These are phyloP conservation scores for Micromesistius poutassou DNA, from an alignment of 2,797 vertebrate species.

Conservation along the genomic window DNA sequence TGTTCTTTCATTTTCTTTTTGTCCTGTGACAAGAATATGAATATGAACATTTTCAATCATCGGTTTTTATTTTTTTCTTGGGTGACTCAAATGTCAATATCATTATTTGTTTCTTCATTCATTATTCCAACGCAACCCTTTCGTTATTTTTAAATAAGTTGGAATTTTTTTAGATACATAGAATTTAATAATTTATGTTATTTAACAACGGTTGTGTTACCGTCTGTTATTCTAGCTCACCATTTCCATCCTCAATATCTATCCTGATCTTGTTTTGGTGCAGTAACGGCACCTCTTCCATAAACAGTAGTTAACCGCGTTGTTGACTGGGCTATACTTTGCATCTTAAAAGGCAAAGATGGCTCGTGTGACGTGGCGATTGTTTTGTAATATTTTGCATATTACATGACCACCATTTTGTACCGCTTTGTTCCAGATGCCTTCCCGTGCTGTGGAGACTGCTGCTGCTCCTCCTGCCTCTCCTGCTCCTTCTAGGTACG, in stretches of 20 bases:
- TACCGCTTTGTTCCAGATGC: conserved; percentile 74
- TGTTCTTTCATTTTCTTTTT: background rate
- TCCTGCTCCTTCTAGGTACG: conserved; percentile 87
- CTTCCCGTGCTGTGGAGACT: conserved; percentile 81
- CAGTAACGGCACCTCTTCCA: background rate
- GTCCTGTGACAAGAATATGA: background rate
- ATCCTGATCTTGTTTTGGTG: background rate
- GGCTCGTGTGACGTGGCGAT: background rate
- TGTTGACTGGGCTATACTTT: no score
- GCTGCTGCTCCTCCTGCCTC: conserved; percentile 79
- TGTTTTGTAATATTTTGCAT: background rate
- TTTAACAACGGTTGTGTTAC: background rate
- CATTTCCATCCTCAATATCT: background rate
- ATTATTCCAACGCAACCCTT: no score
- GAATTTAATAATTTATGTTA: background rate
- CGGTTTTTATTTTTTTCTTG: background rate
- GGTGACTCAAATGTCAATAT: background rate
- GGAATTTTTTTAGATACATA: no score
- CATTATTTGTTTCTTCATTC: no score
- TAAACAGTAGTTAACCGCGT: background rate
- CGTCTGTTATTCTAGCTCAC: background rate
- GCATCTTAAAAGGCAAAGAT: no score
- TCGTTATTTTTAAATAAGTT: no score
- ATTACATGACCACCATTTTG: conserved; percentile 4
- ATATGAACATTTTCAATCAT: background rate